Base-by-base conservation (phyloP, 53 echinoderm and acorn worm genomes). In the Henricia sp. region DNA sequence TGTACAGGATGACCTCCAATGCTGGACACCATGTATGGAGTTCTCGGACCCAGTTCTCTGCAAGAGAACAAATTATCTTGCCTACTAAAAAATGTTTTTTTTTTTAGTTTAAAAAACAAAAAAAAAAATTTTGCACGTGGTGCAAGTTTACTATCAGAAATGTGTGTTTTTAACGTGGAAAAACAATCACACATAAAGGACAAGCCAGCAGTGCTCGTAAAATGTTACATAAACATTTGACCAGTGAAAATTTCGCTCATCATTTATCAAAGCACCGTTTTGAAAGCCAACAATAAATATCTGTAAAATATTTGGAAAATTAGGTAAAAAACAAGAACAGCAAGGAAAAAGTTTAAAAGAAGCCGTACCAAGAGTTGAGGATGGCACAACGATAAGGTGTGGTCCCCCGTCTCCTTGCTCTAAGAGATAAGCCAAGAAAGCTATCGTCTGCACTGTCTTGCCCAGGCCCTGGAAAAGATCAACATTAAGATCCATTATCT, bases 1-100 rank as follows among this genome's bases (percentile, higher is more conserved):
- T 66, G 38, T 99, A 99, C 8, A 91, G 73, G 17, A 95, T 62
- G 8, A 87, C 89, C 36, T 94, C 94, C 43, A 99, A 65, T 30
- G 94, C 83, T 10, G 97, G 99, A 71, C 92, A 90, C 99, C 99
- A 99, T 30, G 82, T 90, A 50, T 91, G 85, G 26, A 99, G 68
- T 68, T 99, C 97, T 16, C 97, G 76, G 4, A 54, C 67, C 97
- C 97, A 97, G 63, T 97, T 97, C 41, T 97, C 97, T 85, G 66
- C 20, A 37, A 27, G 48, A n/a, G 63, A 84, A 0, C 55, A 43
- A 32, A 68, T 29, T 9, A 11, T 14, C 4, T 12, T 13, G 41
- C 60, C 17, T 17, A 62, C 27, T 0, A 70, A 43, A 28, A 1
- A 60, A 6, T 60, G 62, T 27, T 60, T 60, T n/a, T n/a, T n/a